These are phyloP conservation scores for Thomomys bottae DNA, from an alignment of 2,113 vertebrate genomes.

Conservation along the genomic window DNA sequence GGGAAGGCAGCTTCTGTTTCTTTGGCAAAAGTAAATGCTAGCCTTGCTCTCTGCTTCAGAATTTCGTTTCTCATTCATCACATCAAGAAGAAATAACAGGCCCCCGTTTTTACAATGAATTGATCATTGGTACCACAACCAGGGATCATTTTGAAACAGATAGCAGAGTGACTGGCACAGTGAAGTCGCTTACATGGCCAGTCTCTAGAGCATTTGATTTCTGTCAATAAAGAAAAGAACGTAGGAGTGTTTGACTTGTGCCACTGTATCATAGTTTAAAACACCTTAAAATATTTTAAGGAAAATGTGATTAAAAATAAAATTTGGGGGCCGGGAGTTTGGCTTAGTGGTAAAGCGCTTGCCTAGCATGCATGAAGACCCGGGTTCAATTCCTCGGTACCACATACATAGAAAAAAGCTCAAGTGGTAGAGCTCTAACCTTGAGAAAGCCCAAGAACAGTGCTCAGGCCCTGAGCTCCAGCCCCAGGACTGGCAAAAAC, in stretches of 20 bases:
- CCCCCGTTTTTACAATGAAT: neutral
- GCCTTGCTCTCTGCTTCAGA: conserved; percentile 47
- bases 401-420: too few species aligned
- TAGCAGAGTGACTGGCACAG: neutral
- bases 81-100: neutral
- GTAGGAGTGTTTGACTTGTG: neutral
- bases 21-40: conserved; percentile 56
- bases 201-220: neutral
- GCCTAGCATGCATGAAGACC: too few species aligned
- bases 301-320: neutral
- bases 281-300: neutral
- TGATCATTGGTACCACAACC: neutral
- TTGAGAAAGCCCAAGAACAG: too few species aligned
- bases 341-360: too few species aligned
- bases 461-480: too few species aligned
- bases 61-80: conserved; percentile 64
- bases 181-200: neutral
- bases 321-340: too few species aligned
- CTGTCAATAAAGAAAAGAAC: neutral
- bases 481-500: too few species aligned
- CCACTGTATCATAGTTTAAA: neutral
- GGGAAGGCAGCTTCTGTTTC: conserved; percentile 53
- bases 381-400: too few species aligned
- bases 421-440: too few species aligned
- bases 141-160: neutral